Evolutionary conservation across 1,140 invertebrate genomes (phyloP), one percentile per base, ranked within the genome.

Genomic region (Calycopis cecrops): DNA sequence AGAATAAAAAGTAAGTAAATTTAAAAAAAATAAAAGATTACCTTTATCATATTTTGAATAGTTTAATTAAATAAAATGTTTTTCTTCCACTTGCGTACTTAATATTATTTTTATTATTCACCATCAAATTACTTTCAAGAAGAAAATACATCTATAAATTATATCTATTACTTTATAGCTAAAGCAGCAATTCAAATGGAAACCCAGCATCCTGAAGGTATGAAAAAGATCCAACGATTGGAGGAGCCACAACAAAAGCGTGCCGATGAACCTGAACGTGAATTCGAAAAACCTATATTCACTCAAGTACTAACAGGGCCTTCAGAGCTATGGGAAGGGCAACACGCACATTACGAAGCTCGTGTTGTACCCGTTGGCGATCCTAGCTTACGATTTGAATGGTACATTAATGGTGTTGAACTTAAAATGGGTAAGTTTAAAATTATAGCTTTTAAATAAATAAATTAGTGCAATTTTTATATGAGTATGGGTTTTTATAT

Each of bases 351-450:
- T 87, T 99, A 99, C 80, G 97, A 99, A 88, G 97, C 96, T 60
- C 91, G 96, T 44, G 96, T 99, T n/a, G 94, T 98, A 18, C 97
- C 97, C 35, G 95, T 98, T 57, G 97, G 97, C 7, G 98, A 99
- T 88, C 91, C 96, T 9, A 95, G 92, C 66, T 87, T 98, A 42
- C 90, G 92, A 70, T 97, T 97, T 65, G 95, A 98, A 85, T 99
- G 97, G 97, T 98, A 94, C 70, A 93, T 97, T 47, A 98, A 99
- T 77, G 97, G 97, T 62, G 91, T 97, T 12, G 94, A 96, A 90
- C 88, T 97, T 53, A 94, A 97, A 90, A 93, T 96, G 92, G 95
- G 94, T 92, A 89, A 80, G 89, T 70, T 10, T 50, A n/a, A 49
- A 33, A 2, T 56, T 44, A 44, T 51, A 28, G 21, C 21, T 28